Evolutionary conservation across 2,113 vertebrate genomes (phyloP).

Genomic region (Cynocephalus volans): DNA sequence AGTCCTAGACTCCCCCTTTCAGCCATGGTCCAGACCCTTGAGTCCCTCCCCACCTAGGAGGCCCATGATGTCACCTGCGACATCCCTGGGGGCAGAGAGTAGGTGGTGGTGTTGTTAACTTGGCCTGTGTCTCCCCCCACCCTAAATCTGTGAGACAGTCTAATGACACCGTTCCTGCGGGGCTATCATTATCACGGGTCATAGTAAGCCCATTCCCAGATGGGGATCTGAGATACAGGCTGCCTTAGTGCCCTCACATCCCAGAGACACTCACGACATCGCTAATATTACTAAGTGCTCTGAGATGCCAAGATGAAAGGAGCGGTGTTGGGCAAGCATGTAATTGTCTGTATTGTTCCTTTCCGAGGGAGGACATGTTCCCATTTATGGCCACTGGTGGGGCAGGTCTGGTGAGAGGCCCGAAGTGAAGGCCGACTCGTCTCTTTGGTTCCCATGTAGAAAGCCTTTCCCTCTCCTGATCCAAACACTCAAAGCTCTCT

Average conservation of each 20-base stretch:
- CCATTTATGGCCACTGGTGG: fast-evolving
- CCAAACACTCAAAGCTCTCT: not conserved
- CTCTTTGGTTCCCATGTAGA: not conserved
- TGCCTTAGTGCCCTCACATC: not conserved
- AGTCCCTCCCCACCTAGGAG: too few species aligned
- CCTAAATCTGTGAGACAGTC: not conserved
- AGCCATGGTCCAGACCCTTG: not conserved
- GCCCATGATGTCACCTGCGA: not conserved
- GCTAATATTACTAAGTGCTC: constrained; percentile 13
- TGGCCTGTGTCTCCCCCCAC: not conserved
- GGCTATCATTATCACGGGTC: not conserved
- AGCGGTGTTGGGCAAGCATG: fast-evolving
- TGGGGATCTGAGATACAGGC: not conserved
- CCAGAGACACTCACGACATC: not conserved
- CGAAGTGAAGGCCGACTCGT: not conserved
- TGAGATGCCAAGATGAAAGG: not conserved
- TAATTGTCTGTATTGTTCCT: not conserved
- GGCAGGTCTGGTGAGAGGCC: not conserved
- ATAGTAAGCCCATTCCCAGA: not conserved
- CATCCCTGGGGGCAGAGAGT: not conserved
- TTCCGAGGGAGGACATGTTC: too few species aligned
- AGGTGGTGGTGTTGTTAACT: not conserved
- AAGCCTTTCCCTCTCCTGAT: not conserved
- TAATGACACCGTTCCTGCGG: not conserved
- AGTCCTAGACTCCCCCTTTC: fast-evolving